phyloP scores from a whole-genome alignment of 2,113 vertebrate genomes.

The Dicaeum eximium region DNA sequence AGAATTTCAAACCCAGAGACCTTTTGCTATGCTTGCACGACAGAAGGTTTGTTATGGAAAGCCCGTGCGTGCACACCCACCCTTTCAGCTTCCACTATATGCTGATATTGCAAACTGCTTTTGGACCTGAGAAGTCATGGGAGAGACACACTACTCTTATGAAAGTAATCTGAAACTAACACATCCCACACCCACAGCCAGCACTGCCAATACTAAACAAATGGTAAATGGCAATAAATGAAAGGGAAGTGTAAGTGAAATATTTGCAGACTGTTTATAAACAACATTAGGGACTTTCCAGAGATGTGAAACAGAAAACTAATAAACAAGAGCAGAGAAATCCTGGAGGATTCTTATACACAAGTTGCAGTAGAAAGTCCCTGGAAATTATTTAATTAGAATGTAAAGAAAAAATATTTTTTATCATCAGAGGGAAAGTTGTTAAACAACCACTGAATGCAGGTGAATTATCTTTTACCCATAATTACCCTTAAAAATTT shows the following conservation, averaged over 20 bases:
- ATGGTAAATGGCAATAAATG: not conserved
- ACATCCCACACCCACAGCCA: not conserved
- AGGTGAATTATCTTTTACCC: not conserved
- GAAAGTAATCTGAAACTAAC: not conserved
- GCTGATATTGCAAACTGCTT: not conserved
- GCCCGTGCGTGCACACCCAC: fast-evolving
- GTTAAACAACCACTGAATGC: not conserved
- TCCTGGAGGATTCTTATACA: not conserved
- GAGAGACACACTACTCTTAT: not conserved
- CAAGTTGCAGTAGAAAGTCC: not conserved
- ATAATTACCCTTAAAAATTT: not conserved
- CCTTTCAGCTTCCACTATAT: not conserved
- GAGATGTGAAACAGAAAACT: not conserved
- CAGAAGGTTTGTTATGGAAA: not conserved
- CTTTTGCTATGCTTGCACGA: not conserved
- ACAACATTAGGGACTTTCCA: not conserved
- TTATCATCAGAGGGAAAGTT: not conserved
- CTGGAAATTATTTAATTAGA: not conserved
- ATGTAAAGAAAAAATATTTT: not conserved
- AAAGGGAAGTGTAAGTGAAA: not conserved
- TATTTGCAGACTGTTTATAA: not conserved
- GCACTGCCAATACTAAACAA: not conserved
- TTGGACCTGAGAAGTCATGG: not conserved
- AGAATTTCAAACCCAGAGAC: not conserved
- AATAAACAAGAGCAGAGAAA: not conserved